Evolutionary conservation across 2,797 vertebrate species (phyloP), one percentile per base, ranked within the genome.

Genomic region (Cynopterus sphinx): DNA sequence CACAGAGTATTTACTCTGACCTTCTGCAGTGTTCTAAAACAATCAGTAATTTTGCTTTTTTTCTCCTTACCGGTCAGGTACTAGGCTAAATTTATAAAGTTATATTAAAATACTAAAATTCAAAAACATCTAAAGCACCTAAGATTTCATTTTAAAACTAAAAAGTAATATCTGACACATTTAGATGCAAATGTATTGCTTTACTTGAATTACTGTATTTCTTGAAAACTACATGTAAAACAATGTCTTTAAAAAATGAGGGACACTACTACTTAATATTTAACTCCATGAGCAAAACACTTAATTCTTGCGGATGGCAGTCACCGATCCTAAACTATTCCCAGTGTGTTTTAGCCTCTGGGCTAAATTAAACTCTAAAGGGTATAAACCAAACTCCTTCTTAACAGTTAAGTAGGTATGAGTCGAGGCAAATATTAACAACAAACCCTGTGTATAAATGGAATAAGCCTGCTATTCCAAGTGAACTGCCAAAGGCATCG

Each of bases 391-490:
- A 57, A 98, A 98, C 95, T 51, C 1, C 5, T 79, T 96, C 67
- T 97, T 63, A 97, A 97, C 70, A 49, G 63, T 93, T 91, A 96
- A 82, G 63, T 90, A 28, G 33, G 82, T 73, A 63, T 65, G 46
- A 89, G 43, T 77, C 83, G 87, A 96, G 61, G 77, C 68, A 98
- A 98, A 97, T 87, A 96, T 79, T 90, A 98, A 98, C 96, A 83
- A 82, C 95, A 96, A 98, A 98, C 95, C 94, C 97, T 63, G 49
- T 57, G 10, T 83, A 19, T 75, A 82, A 74, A 53, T 65, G 94
- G 95, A 95, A 92, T 92, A 82, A 53, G 61, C 97, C 88, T 22
- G 91, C 31, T 79, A 90, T 55, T 94, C 92, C 93, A 65, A 49
- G 55, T 0, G 73, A 89, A 36, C 28, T 0, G 15, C 67, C 81